Evolutionary conservation across 2,888 invertebrate genomes (phyloP).

Genomic region (Megastigmus dorsalis): DNA sequence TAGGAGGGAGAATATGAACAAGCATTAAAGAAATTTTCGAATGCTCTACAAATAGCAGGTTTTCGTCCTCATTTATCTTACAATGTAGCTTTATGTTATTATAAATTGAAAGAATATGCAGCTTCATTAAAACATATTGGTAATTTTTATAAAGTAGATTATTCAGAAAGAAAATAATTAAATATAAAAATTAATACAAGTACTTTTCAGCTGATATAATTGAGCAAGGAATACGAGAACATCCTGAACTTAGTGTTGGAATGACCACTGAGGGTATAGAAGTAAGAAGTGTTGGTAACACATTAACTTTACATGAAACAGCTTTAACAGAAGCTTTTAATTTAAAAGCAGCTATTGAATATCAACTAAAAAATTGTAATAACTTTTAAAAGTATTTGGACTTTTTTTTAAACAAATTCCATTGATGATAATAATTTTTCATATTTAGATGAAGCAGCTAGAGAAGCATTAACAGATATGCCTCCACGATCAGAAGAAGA

Average conservation of each 20-base stretch:
- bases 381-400: too few relatives aligned
- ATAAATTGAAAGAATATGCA: slow-evolving; percentile 93
- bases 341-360: slow-evolving; percentile 98
- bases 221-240: slow-evolving; percentile 95
- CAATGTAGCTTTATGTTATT: slow-evolving; percentile 96
- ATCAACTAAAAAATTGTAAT: slow-evolving; percentile 88
- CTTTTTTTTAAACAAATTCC: too few relatives aligned
- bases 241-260: slow-evolving; percentile 97
- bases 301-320: slow-evolving; percentile 93
- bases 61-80: slow-evolving; percentile 95
- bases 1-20: slow-evolving; percentile 91
- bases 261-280: slow-evolving; percentile 96
- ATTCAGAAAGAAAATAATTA: slow-evolving; percentile 3
- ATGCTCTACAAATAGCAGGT: slow-evolving; percentile 90
- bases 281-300: slow-evolving; percentile 97
- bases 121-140: slow-evolving; percentile 95
- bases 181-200: slow-evolving; percentile 22
- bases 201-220: slow-evolving; percentile 86
- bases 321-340: slow-evolving; percentile 98
- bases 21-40: slow-evolving; percentile 91
- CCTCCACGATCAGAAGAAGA: slow-evolving; percentile 97
- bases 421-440: slow-evolving; percentile 25
- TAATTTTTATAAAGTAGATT: too few relatives aligned
- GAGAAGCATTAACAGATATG: slow-evolving; percentile 91
- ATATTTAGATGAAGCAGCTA: slow-evolving; percentile 84